phyloP scores from a whole-genome alignment of 2,113 vertebrate genomes.

The Aramus guarauna region DNA sequence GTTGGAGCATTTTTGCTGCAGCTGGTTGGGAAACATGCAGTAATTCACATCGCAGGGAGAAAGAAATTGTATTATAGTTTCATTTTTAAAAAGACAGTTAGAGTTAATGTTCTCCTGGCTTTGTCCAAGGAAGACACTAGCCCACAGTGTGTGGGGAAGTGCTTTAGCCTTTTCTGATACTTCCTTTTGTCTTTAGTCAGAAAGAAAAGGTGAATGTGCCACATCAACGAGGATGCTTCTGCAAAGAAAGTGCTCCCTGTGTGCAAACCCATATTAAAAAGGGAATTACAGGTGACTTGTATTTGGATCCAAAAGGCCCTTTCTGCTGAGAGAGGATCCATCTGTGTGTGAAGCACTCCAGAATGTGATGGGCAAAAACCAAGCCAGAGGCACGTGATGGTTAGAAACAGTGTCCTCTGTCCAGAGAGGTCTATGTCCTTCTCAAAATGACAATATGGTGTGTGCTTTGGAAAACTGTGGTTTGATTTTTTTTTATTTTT shows the following conservation, averaged over 20 bases:
- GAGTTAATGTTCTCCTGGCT: accelerated
- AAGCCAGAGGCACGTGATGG: neutral
- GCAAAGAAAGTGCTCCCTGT: neutral
- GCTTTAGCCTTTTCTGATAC: neutral
- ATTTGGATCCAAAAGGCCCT: neutral
- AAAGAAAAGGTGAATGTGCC: neutral
- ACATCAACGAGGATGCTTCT: neutral
- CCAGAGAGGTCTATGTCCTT: neutral
- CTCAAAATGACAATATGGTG: neutral
- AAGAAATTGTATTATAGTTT: neutral
- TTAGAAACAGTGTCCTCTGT: neutral
- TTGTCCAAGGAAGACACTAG: neutral
- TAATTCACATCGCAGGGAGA: neutral
- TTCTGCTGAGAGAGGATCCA: accelerated
- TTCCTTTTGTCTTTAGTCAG: neutral
- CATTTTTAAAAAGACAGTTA: neutral
- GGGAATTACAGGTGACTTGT: neutral
- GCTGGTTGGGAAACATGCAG: neutral
- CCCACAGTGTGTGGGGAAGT: neutral
- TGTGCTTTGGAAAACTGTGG: neutral
- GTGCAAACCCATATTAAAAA: neutral
- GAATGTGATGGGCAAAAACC: neutral
- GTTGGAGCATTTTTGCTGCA: neutral
- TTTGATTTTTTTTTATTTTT: neutral
- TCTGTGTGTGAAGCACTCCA: neutral